Conservation (phyloP, 2,113 vertebrate species). For the Channa maculata region DNA sequence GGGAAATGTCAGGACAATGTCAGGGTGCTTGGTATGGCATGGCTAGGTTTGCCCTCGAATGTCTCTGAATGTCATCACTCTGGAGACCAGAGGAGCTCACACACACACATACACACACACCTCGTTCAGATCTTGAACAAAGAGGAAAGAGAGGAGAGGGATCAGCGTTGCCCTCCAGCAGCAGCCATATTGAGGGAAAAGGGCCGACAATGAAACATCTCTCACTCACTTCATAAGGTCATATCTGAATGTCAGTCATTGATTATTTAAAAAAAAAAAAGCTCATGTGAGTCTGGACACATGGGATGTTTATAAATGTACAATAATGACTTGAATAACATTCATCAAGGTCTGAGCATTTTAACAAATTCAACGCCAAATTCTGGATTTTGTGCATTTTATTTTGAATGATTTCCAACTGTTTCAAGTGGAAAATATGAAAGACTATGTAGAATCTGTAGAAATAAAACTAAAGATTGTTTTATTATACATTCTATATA, state of each 20-base stretch:
- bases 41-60: constrained; percentile 39
- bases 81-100: constrained; percentile 49
- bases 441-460: too few relatives aligned
- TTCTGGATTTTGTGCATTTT: too few relatives aligned
- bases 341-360: not conserved
- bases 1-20: constrained; percentile 77
- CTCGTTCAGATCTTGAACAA: constrained; percentile 18
- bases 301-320: not conserved
- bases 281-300: not conserved
- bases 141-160: constrained; percentile 9
- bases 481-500: too few relatives aligned
- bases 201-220: constrained; percentile 24
- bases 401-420: too few relatives aligned
- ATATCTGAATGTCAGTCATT: constrained; percentile 60
- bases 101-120: constrained; percentile 22
- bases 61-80: constrained; percentile 76
- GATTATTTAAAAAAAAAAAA: constrained; percentile 44
- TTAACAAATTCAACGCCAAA: too few relatives aligned
- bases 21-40: constrained; percentile 54
- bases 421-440: too few relatives aligned
- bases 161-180: constrained; percentile 23
- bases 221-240: constrained; percentile 61
- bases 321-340: not conserved
- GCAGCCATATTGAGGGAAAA: constrained; percentile 6
- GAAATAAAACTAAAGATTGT: too few relatives aligned